Evolutionary conservation across 2,113 vertebrate species (phyloP), one percentile per base, ranked within the genome.

Genomic region (Sinocyclocheilus maitianheensis): DNA sequence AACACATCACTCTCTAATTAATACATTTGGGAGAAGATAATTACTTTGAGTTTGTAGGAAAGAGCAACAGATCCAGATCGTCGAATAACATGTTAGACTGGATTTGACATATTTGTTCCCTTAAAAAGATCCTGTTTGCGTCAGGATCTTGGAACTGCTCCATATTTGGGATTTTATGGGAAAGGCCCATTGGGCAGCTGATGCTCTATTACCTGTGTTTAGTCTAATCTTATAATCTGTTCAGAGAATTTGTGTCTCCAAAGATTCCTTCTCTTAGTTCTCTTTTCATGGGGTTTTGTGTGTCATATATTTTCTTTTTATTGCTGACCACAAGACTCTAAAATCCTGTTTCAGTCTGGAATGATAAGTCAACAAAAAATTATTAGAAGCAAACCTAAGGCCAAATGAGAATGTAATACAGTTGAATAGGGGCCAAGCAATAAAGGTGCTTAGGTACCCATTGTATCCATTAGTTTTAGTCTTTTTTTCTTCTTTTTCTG

Each of bases 161-260:
- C 87, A 87, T 88, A 90, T 87, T 92, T 89, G 24, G 48, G 85
- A 62, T 89, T 91, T 89, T 87, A 89, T 91, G 80, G 69, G 37
- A 51, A 89, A 84, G 79, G 81, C 84, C 30, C 86, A 89, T 92
- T 88, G 67, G 16, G 79, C 82, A 89, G 69, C 87, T 65, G 87
- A 77, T 89, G 89, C 90, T 89, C 62, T 48, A 78, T 82, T 43
- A 85, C 77, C 86, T 79, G 34, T 72, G 77, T 60, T 63, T 55
- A 37, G 71, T 71, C 43, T 69, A 51, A 75, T 18, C 24, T 22
- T 8, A 10, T 51, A 71, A 60, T 46, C 43, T 4, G 14, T 65
- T 84, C 58, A 58, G 30, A 80, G 40, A 48, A 2, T n/a, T 14
- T 48, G 12, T 12, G 58, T 18, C 14, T 43, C 51, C 12, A 14